Base-by-base conservation (phyloP, 2,888 invertebrate genomes). In the Laothoe populi region DNA sequence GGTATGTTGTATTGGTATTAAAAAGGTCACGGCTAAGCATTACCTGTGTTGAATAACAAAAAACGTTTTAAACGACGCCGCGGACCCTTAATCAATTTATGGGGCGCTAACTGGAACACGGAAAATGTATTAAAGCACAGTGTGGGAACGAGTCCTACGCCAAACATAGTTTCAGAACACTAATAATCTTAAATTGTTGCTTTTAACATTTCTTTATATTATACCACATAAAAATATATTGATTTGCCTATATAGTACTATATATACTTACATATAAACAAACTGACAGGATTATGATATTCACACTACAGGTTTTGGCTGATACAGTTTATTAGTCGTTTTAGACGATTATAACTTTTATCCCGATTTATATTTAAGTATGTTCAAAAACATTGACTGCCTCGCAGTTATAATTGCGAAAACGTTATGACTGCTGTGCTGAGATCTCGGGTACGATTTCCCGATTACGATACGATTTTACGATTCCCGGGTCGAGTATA, bases 91-190 rank as follows among this genome's bases (percentile, higher is more conserved):
- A 91, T 92, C 90, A 92, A 92, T 92, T 92, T 92, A 92, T 91
- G 89, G 83, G 88, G 90, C 91, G 92, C 92, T 92, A 92, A 92
- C 89, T 92, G 88, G 88, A 87, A 92, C 92, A 92, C 82, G 91
- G 88, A 92, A 92, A 92, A 90, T 91, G 92, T 90, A 91, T 92
- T 92, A 92, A 90, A 87, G 87, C 83, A 70, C 78, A 70, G 78
- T 88, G 89, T 92, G 92, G 90, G 91, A 91, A 91, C 86, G 73
- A 75, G 76, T 72, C 84, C 78, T 83, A 85, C 80, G 83, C 81
- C 86, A 81, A 83, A 85, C 81, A 78, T 71, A 78, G 73, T 79
- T 77, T 74, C 74, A 65, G 72, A 80, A 78, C 74, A 74, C 74
- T 74, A 74, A 76, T 79, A 81, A 79, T 75, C 75, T 77, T 79